Percentiles rank a stretch among this genome's conserved stretches.
Conservation (phyloP, 37 sponge, comb jelly and placozoan species). For the Hexactinellida sp. region DNA sequence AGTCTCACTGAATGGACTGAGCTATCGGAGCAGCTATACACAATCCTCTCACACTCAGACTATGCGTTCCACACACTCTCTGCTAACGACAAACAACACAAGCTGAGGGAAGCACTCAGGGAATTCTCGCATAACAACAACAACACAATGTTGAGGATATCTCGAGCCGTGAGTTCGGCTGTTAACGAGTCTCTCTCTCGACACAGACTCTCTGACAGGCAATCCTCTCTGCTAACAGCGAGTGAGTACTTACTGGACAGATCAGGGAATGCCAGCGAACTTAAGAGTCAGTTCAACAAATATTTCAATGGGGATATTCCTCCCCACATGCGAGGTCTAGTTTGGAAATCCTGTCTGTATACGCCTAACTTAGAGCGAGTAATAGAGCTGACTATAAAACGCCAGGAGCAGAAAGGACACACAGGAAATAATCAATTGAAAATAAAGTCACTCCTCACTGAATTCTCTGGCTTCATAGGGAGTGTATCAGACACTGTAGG, state of each 20-base stretch:
- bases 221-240: not conserved
- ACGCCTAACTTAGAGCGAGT: not conserved
- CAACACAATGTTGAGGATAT: not conserved
- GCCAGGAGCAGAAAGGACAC: not conserved
- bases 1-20: not conserved
- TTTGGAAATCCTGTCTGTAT: not conserved
- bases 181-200: not conserved
- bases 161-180: not conserved
- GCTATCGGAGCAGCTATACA: not conserved
- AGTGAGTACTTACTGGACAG: not conserved
- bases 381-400: not conserved
- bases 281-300: not conserved
- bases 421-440: not conserved
- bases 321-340: not conserved
- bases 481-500: not conserved
- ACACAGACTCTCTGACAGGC: not conserved
- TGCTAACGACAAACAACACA: not conserved
- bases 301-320: not conserved
- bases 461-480: not conserved
- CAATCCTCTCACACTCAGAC: not conserved
- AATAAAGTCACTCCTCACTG: not conserved
- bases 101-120: not conserved
- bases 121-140: not conserved
- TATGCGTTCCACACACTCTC: not conserved
- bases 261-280: not conserved